phyloP scores from a whole-genome alignment of 1,140 invertebrate genomes.

The Zelostemma sp. region DNA sequence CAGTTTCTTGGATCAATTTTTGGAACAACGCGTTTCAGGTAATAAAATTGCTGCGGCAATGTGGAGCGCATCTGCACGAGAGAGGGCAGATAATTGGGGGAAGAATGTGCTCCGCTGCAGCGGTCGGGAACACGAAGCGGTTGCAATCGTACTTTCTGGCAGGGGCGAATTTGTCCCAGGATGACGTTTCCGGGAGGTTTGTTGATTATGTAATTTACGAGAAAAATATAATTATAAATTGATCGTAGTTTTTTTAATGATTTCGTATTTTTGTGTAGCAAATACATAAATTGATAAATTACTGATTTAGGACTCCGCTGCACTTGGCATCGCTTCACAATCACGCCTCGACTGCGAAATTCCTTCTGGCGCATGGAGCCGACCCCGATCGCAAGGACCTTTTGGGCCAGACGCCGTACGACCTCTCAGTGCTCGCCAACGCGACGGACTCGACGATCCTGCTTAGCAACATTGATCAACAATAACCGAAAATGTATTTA shows the following conservation, averaged over 20 bases:
- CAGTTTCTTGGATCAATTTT: too few species aligned
- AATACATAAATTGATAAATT: too few species aligned
- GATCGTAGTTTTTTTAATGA: too few species aligned
- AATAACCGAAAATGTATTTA: constrained; percentile 11
- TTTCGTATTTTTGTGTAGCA: too few species aligned
- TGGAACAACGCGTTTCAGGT: constrained; percentile 51
- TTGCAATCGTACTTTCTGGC: constrained; percentile 75
- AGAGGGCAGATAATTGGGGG: constrained; percentile 70
- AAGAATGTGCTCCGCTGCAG: constrained; percentile 74
- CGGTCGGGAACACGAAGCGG: constrained; percentile 71
- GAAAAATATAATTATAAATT: too few species aligned
- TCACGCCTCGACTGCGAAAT: constrained; percentile 50
- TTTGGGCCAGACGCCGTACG: constrained; percentile 66
- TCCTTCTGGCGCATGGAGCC: constrained; percentile 63
- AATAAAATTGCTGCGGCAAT: constrained; percentile 73
- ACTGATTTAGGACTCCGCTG: constrained; percentile 73
- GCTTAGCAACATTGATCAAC: constrained; percentile 17
- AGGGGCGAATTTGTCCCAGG: constrained; percentile 74
- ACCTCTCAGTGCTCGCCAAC: constrained; percentile 63
- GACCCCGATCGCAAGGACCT: constrained; percentile 60
- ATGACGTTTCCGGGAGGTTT: constrained; percentile 73
- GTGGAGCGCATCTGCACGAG: constrained; percentile 76
- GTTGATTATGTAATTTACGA: too few species aligned
- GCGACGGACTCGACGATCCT: constrained; percentile 52
- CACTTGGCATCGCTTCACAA: constrained; percentile 73